phyloP scores from a whole-genome alignment of 2,888 invertebrate species.

The Drosophila pegasa region DNA sequence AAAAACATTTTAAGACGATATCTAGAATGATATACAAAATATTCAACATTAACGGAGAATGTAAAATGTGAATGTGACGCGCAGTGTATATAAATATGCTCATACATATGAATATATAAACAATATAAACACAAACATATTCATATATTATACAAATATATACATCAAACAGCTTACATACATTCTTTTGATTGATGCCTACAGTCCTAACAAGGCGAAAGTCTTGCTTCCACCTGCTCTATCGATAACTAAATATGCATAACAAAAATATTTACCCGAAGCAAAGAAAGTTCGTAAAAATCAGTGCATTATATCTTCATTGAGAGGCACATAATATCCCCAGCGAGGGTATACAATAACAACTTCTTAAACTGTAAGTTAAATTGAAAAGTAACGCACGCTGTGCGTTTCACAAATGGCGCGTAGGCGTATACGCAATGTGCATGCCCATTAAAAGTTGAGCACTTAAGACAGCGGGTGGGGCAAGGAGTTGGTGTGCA shows the following conservation, averaged over 20 bases:
- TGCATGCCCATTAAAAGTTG: constrained; percentile 41
- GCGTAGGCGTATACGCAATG: constrained; percentile 65
- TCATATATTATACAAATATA: too few species aligned
- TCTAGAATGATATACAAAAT: too few species aligned
- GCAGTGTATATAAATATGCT: too few species aligned
- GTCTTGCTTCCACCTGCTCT: not conserved
- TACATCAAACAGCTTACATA: too few species aligned
- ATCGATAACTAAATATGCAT: constrained; percentile 4
- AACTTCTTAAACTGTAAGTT: constrained; percentile 15
- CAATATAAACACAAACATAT: too few species aligned
- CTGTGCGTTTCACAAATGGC: constrained; percentile 44
- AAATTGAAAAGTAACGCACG: constrained; percentile 24
- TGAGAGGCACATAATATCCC: not conserved
- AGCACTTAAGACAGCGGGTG: not conserved
- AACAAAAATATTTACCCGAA: constrained; percentile 6
- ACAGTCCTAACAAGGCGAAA: not conserved
- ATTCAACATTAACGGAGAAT: too few species aligned
- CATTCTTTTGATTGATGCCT: not conserved
- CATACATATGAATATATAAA: too few species aligned
- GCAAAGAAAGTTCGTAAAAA: not conserved
- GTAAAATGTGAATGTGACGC: too few species aligned
- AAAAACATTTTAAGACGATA: too few species aligned
- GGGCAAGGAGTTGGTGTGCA: not conserved
- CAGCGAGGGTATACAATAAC: not conserved
- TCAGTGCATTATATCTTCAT: not conserved